Evolutionary conservation across 2,888 invertebrate species (phyloP), one percentile per base, ranked within the genome.

Genomic region (Pristionchus exspectatus): DNA sequence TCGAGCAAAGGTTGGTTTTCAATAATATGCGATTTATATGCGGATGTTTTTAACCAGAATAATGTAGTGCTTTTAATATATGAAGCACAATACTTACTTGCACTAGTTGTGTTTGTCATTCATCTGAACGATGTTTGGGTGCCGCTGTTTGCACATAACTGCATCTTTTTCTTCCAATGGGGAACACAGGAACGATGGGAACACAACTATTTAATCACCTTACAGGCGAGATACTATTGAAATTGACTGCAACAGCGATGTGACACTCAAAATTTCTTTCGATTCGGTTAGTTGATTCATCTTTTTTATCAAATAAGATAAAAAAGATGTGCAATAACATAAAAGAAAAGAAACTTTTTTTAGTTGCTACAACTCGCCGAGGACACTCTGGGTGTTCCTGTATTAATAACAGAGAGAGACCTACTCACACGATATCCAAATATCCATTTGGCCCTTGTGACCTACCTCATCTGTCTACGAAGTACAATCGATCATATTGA

Each of bases 181-280:
- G 38, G 38, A 38, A 38, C 38, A 38, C 38, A 38, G 38, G 38
- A 38, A 38, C 38, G 38, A 38, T 38, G 2, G 33, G 38, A 14
- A n/a, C n/a, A 18, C 5, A 27, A 50, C 33, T 12, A 59, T 21
- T 50, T 5, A 33, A n/a, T 9, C 5, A 9, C 24, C 3, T 88
- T 88, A 12, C 87, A 88, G 87, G 3, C 38, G 74, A 30, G 38
- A 74, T 24, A 63, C 72, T 21, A 54, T 54, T 18, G 87, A 88
- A 14, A 50, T 89, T n/a, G 89, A 89, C 18, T 56, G 77, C 38
- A 83, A 83, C n/a, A 83, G 81, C 54, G 88, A 88, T 66, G 90
- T 90, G 18, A 87, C 90, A 9, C 87, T 90, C 56, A 90, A 90
- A 44, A 90, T 90, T n/a, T 77, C 88, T n/a, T 90, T 89, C 66